phyloP scores from a whole-genome alignment of 2,797 vertebrate genomes.

The Urophycis tenuis region DNA sequence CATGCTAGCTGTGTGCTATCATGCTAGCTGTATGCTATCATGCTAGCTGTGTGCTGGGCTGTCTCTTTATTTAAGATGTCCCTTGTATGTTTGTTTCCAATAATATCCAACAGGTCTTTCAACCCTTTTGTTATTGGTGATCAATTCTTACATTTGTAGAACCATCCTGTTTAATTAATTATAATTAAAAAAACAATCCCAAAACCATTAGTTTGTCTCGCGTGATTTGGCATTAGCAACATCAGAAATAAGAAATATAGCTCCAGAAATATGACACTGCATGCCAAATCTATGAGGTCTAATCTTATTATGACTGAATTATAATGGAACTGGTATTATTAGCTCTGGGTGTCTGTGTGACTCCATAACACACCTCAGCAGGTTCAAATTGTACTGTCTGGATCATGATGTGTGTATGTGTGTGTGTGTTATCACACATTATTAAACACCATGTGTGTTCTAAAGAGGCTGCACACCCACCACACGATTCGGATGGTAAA shows the following conservation, averaged over 20 bases:
- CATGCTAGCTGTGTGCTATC: background rate
- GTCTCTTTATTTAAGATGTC: conserved; percentile 54
- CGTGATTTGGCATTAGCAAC: background rate
- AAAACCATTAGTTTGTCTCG: conserved; percentile 1
- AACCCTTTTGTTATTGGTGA: conserved; percentile 67
- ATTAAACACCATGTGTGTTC: no score
- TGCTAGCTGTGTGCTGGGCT: background rate
- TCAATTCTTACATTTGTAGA: conserved; percentile 67
- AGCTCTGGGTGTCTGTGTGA: no score
- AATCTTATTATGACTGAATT: no score
- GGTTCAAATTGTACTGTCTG: background rate
- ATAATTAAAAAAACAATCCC: conserved; percentile 51
- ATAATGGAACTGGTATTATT: background rate
- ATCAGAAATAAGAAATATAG: background rate
- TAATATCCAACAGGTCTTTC: conserved; percentile 62
- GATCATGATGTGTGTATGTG: background rate
- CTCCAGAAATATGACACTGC: background rate
- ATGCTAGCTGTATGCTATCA: background rate
- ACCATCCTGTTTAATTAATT: conserved; percentile 65
- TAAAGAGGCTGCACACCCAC: no score
- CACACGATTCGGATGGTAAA: no score
- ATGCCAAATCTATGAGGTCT: background rate
- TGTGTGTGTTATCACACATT: no score
- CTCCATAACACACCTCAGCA: no score
- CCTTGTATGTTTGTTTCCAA: conserved; percentile 59